Evolutionary conservation across 2,113 vertebrate genomes (phyloP), one percentile per base, ranked within the genome.

Genomic region (Thamnophis sirtalis): DNA sequence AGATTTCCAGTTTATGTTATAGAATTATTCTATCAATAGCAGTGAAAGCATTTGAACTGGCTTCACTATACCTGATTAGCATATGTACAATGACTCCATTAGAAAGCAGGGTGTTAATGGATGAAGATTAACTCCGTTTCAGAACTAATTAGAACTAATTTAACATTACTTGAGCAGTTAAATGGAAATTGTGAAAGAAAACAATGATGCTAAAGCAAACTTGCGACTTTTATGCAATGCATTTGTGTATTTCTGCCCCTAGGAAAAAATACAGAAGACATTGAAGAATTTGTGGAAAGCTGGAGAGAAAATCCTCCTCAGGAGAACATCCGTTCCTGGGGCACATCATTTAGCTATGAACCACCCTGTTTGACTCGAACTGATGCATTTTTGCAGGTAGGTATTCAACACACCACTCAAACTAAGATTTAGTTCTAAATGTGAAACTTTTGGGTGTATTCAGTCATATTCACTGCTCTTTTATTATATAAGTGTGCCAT

Each of bases 261-360:
- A 99, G 99, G 98, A 91, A 97, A 98, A 93, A 94, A 98, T 95
- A 99, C 98, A 5, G 98, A 98, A 0, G 98, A 99, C 13, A 94
- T 99, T 88, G 97, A 97, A 87, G 98, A 99, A 95, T 99, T 99
- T 2, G 98, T 97, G 68, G 98, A 99, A 92, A 99, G 99, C 91
- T 99, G 99, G 99, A 96, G 97, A 94, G 98, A 99, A 95, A 96
- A 96, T n/a, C 91, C 95, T 68, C 98, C 98, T 0, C 96, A 98
- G 58, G 96, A 97, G 24, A 92, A 89, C 93, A 50, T 93, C 24
- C 96, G 96, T 19, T 58, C 91, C 0, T 93, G 93, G 87, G 95
- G 91, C 21, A 97, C 97, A 53, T 92, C 97, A 5, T 95, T 97
- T 49, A 95, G 95, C 80, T 98, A 96, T 95, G 94, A 97, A 5